These are phyloP conservation scores for Hestina assimilis DNA, from an alignment of 1,140 invertebrate genomes.

Conservation along the genomic window DNA sequence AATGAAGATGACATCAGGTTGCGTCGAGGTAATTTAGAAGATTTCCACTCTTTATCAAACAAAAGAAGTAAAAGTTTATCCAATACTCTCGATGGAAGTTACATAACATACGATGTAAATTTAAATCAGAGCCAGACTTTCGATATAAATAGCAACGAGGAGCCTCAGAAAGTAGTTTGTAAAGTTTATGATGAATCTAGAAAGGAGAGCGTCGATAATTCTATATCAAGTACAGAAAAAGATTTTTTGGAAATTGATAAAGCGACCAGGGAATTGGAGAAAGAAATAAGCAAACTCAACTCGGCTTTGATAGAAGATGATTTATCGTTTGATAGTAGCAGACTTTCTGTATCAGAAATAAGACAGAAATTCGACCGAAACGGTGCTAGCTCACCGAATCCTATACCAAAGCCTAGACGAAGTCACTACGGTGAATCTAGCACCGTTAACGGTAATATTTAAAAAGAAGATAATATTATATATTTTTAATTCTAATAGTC, in stretches of 20 bases:
- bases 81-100: slow-evolving; percentile 51
- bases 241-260: slow-evolving; percentile 75
- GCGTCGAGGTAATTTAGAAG: slow-evolving; percentile 66
- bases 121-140: slow-evolving; percentile 51
- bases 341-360: slow-evolving; percentile 65
- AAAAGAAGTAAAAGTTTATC: slow-evolving; percentile 68
- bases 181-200: slow-evolving; percentile 59
- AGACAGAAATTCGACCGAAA: slow-evolving; percentile 65
- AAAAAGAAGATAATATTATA: slow-evolving; percentile 6
- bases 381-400: slow-evolving; percentile 64
- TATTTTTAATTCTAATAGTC: slow-evolving; percentile 2
- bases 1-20: slow-evolving; percentile 68
- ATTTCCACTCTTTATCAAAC: slow-evolving; percentile 55
- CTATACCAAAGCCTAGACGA: slow-evolving; percentile 75
- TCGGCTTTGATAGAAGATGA: slow-evolving; percentile 63
- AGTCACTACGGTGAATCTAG: slow-evolving; percentile 61
- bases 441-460: slow-evolving; percentile 40
- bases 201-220: slow-evolving; percentile 64
- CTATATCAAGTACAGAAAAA: slow-evolving; percentile 68
- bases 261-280: slow-evolving; percentile 66
- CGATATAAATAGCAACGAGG: slow-evolving; percentile 59
- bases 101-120: slow-evolving; percentile 59
- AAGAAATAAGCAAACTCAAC: slow-evolving; percentile 69
- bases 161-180: slow-evolving; percentile 63
- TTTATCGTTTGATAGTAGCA: slow-evolving; percentile 32